Percentiles rank a stretch among this genome's conserved stretches.
phyloP scores from a whole-genome alignment of 2,888 invertebrate species.

The Idaea aversata region DNA sequence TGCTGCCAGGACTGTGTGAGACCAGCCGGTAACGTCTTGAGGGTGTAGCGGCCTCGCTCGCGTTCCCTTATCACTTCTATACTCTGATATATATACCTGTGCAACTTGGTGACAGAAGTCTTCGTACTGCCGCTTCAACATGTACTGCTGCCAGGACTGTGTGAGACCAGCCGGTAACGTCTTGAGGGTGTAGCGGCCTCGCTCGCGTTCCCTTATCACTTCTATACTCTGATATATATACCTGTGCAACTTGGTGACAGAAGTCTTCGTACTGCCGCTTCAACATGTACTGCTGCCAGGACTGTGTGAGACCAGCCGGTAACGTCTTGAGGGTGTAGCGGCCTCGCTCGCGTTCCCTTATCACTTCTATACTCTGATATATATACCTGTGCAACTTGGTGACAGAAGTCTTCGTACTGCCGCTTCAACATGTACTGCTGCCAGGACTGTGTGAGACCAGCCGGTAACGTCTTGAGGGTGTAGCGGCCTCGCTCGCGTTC shows the following conservation, averaged over 20 bases:
- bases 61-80: constrained; percentile 96
- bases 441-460: constrained; percentile 94
- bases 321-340: constrained; percentile 88
- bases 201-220: constrained; percentile 93
- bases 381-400: constrained; percentile 54
- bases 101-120: constrained; percentile 78
- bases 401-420: constrained; percentile 85
- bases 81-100: constrained; percentile 76
- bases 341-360: constrained; percentile 93
- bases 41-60: constrained; percentile 91
- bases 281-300: constrained; percentile 98
- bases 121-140: constrained; percentile 92
- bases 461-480: constrained; percentile 86
- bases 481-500: constrained; percentile 94
- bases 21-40: constrained; percentile 88
- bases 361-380: constrained; percentile 92
- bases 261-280: constrained; percentile 89
- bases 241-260: constrained; percentile 58
- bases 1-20: constrained; percentile 95
- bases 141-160: constrained; percentile 96
- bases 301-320: constrained; percentile 90
- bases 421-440: constrained; percentile 97
- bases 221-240: constrained; percentile 92
- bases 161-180: constrained; percentile 91
- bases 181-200: constrained; percentile 89